phyloP scores from a whole-genome alignment of 2,797 vertebrate species.

The Enteromius afrohamiltoni region DNA sequence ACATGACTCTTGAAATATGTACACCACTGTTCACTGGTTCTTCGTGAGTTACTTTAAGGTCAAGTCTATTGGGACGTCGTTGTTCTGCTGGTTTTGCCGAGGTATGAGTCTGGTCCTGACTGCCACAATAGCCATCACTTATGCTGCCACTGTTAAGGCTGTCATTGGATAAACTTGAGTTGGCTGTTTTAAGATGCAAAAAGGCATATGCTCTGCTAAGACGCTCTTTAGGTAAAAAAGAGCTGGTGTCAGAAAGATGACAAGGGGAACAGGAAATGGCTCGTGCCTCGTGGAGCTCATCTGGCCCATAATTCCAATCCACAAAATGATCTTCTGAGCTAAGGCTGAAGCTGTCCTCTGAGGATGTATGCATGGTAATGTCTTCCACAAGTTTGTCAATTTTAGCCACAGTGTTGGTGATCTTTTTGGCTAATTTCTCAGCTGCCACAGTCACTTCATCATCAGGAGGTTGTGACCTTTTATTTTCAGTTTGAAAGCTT shows the following conservation, averaged over 20 bases:
- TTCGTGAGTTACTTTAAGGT: slow-evolving; percentile 83
- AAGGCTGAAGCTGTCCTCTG: slow-evolving; percentile 96
- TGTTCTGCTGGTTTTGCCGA: slow-evolving; percentile 78
- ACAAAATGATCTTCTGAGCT: slow-evolving; percentile 94
- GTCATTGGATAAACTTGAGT: slow-evolving; percentile 91
- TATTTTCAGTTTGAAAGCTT: slow-evolving; percentile 68
- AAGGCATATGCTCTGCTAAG: slow-evolving; percentile 84
- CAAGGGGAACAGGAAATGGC: slow-evolving; percentile 93
- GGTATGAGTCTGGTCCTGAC: slow-evolving; percentile 86
- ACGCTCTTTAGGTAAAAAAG: slow-evolving; percentile 80
- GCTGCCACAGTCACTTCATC: slow-evolving; percentile 84
- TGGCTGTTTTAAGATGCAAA: slow-evolving; percentile 85
- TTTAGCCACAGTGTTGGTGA: slow-evolving; percentile 91
- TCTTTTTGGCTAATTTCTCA: slow-evolving; percentile 89
- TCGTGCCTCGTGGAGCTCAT: slow-evolving; percentile 84
- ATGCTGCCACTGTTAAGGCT: slow-evolving; percentile 95
- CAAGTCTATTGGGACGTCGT: slow-evolving; percentile 88
- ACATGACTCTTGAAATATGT: slow-evolving; percentile 57
- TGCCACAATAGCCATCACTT: slow-evolving; percentile 89
- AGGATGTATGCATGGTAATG: slow-evolving; percentile 95
- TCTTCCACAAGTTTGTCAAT: slow-evolving; percentile 96
- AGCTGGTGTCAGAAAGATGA: slow-evolving; percentile 81
- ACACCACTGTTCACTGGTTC: slow-evolving; percentile 68
- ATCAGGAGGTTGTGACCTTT: slow-evolving; percentile 70
- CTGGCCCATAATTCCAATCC: slow-evolving; percentile 87